phyloP scores from a whole-genome alignment of 2,797 vertebrate genomes.

The Acanthornis magna region DNA sequence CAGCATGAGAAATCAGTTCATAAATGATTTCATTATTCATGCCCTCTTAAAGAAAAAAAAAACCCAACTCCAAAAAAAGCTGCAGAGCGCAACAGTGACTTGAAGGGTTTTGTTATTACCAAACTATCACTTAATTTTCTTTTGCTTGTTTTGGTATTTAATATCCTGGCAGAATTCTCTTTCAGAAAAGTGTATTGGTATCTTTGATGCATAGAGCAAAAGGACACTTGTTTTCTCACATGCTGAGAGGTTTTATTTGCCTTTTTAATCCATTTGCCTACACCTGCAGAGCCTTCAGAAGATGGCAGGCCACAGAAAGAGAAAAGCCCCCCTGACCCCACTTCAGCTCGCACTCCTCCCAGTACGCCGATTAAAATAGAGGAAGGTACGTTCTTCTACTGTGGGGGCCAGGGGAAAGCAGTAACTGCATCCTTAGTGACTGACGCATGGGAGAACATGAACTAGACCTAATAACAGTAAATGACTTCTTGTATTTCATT shows the following conservation, averaged over 20 bases:
- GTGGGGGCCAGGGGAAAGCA: background rate
- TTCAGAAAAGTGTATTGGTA: background rate
- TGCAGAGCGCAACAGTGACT: background rate
- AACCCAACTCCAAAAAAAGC: background rate
- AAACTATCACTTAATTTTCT: background rate
- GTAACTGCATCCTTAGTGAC: background rate
- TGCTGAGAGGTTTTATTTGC: background rate
- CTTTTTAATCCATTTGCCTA: background rate
- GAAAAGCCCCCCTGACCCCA: slow-evolving; percentile 68
- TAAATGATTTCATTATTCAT: background rate
- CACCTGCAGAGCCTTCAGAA: slow-evolving; percentile 75
- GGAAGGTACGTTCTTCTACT: slow-evolving; percentile 84
- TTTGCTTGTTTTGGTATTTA: slow-evolving; percentile 55
- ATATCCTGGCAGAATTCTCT: background rate
- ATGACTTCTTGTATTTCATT: background rate
- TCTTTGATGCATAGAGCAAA: background rate
- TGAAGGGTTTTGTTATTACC: background rate
- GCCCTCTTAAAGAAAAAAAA: background rate
- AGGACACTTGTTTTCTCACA: background rate
- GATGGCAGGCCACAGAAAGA: slow-evolving; percentile 77
- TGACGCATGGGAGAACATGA: background rate
- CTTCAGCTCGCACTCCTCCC: slow-evolving; percentile 83
- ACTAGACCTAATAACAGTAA: background rate
- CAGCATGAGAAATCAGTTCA: background rate
- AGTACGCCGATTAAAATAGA: slow-evolving; percentile 88